Base-by-base conservation (phyloP, 2,888 invertebrate genomes). In the Thymelicus lineola region DNA sequence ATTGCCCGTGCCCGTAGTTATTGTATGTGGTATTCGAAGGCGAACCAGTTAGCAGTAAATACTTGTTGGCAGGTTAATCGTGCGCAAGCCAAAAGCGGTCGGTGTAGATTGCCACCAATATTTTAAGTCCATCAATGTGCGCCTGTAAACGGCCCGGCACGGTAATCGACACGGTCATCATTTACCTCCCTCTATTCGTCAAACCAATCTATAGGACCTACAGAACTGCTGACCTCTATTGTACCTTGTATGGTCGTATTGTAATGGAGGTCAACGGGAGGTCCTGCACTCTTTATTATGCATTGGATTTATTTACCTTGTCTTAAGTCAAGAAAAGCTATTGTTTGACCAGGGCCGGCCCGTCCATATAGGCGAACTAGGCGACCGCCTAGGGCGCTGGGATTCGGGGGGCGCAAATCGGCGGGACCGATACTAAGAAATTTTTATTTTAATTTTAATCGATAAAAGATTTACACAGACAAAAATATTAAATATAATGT, bases 11-110 rank as follows among this genome's bases (percentile, higher is more conserved):
- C 10, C 50, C 50, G 3, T 9, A 6, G 53, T 72, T 76, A 76
- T 76, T 74, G 75, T 74, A 77, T 77, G 76, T 76, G 78, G 80
- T 77, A 79, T 83, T 80, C 76, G 85, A 86, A 85, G 86, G 86
- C 79, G 76, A 86, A 85, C 86, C 76, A 82, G 83, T 86, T 76
- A 73, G 75, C 71, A 74, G 77, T 79, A 75, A 78, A 79, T 81
- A 79, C 80, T 78, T 76, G 79, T 79, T 77, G 75, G 79, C 72
- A 72, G 71, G 78, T 74, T 76, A 72, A 76, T 73, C 72, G 73
- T 71, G 69, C 73, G 76, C 75, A 72, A 75, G 74, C 73, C 75
- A 69, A 68, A 73, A 74, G 74, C 55, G 70, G 71, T 73, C 69
- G 70, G 66, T 65, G 67, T 57, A 67, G 53, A 57, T 74, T 60